These are phyloP conservation scores for Neoniphon sammara DNA, from an alignment of 2,797 vertebrate genomes.

Conservation along the genomic window DNA sequence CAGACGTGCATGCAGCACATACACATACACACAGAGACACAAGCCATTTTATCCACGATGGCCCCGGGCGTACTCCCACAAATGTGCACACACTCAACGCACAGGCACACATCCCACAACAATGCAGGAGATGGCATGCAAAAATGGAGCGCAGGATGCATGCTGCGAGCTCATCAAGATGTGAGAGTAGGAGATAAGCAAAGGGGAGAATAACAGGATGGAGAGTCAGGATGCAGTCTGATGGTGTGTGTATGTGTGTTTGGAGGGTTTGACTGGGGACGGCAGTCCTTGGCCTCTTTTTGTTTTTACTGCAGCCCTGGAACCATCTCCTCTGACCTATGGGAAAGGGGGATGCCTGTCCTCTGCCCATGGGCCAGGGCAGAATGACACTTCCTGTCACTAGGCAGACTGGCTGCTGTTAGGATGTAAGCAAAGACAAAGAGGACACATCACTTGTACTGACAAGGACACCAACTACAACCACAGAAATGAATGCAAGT, in stretches of 20 bases:
- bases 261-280: constrained; percentile 11
- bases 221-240: constrained; percentile 68
- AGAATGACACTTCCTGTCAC: constrained; percentile 23
- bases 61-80: constrained; percentile 32
- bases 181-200: constrained; percentile 74
- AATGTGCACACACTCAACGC: constrained; percentile 29
- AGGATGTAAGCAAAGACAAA: constrained; percentile 6
- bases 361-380: neutral
- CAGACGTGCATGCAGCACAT: neutral
- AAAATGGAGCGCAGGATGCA: constrained; percentile 69
- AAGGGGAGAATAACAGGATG: constrained; percentile 78
- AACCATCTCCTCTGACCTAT: constrained; percentile 26
- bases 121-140: constrained; percentile 43
- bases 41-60: constrained; percentile 22
- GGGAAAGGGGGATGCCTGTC: constrained; percentile 28
- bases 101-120: constrained; percentile 24
- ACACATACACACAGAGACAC: constrained; percentile 7
- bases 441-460: neutral
- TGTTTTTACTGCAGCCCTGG: constrained; percentile 10
- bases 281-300: constrained; percentile 26
- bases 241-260: constrained; percentile 21
- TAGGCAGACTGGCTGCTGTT: constrained; percentile 1
- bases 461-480: neutral
- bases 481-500: neutral
- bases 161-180: constrained; percentile 60